Base-by-base conservation (phyloP, 2,113 vertebrate genomes). In the Kryptolebias marmoratus region DNA sequence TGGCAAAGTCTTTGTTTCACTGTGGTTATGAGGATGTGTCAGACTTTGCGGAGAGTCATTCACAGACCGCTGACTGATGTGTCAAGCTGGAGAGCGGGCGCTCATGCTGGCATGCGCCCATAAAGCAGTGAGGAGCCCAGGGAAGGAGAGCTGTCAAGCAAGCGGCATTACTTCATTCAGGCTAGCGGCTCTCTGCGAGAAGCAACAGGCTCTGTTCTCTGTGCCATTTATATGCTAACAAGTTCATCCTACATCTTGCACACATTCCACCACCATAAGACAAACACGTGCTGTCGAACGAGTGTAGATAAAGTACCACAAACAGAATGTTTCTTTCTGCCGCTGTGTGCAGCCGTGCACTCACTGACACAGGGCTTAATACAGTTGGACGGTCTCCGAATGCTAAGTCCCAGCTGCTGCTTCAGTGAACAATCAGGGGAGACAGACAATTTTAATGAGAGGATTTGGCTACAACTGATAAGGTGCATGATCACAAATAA, bases 211-310 rank as follows among this genome's bases (percentile, higher is more conserved):
- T 58, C 18, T 30, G 64, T 75, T 79, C 76, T 54, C 80, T 64
- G 22, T 22, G 75, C 65, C 80, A 89, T 90, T 91, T 91, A 78
- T 84, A 90, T 91, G 86, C 83, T 84, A 87, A 93, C 88, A 89
- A 60, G 45, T 83, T 71, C 28, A 12, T 44, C 44, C 59, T 53
- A 72, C 79, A 71, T 83, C 76, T 68, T 77, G 68, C 28, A 78
- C 67, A 64, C 62, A 87, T 73, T 75, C 50, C 57, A 49, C 70
- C 44, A 54, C 71, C 71, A 75, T 68, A 77, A 88, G 70, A 80
- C 73, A 73, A 90, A 80, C 87, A 89, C 84, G 80, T 89, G 85
- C 73, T 82, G 80, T 88, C 86, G 90, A 86, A 82, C 69, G 82
- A 86, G 66, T 14, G 36, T 64, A 84, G 79, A 86, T 91, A 77